Base-by-base conservation (phyloP, 2,888 invertebrate genomes). In the Luperina testacea region DNA sequence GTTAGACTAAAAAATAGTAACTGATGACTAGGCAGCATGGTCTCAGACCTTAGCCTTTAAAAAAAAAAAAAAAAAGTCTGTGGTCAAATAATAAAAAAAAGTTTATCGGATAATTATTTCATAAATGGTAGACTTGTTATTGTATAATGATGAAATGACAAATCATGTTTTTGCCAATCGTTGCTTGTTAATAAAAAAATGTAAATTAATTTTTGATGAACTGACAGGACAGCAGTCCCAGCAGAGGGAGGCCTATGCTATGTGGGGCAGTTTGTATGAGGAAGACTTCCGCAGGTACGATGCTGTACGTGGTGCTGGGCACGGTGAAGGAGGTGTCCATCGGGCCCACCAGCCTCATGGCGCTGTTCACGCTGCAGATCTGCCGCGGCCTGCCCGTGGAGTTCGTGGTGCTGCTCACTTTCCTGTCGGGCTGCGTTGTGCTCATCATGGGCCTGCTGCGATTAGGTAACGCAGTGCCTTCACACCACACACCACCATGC, bases 301-400 rank as follows among this genome's bases (percentile, higher is more conserved):
- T 99, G 90, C 97, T 99, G 75, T 99, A 99, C 95, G 97, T 98
- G 75, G 94, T 99, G 89, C 98, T 99, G 90, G 99, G 99, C 64
- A 99, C 99, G 0, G 98, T 98, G 86, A 98, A 98, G 92, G 98
- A 98, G 95, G 98, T 98, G 5, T 98, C 98, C 0, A 98, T 98
- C 86, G 98, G 99, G n/a, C 99, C 99, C 0, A 99, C 99, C 0
- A 99, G 99, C 89, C 97, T 99, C 81, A 99, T 99, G 98, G 98
- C 99, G 59, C 97, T 99, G 74, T 96, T 99, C 90, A 98, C 98
- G 57, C 96, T 98, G 83, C 98, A 98, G 91, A 98, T 97, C 88
- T 98, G 98, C 73, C 97, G 97, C 82, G 97, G 97, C 48, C 97
- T 98, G 88, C 98, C 98, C 1, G 92, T 97, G 0, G 98, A 98